phyloP scores from a whole-genome alignment of 2,888 invertebrate genomes.

The Eupithecia subfuscata region DNA sequence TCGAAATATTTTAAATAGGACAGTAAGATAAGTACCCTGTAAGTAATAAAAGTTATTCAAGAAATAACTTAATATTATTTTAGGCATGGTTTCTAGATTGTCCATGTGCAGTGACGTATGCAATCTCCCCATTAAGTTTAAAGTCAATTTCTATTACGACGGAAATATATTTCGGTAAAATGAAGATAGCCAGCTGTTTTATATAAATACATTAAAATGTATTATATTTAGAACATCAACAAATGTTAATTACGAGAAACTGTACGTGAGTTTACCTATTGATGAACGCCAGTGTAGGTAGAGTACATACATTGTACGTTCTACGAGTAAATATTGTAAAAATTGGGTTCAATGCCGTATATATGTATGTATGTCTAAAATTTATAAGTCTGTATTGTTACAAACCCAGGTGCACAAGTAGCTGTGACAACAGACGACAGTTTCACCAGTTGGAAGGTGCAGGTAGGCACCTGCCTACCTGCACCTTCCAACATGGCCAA shows the following conservation, averaged over 20 bases:
- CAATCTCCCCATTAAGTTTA: too few species aligned
- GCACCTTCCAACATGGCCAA: conserved; percentile 41
- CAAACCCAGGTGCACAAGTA: conserved; percentile 2
- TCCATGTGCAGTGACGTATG: too few species aligned
- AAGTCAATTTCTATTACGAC: too few species aligned
- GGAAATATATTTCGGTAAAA: background rate
- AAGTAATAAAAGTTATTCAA: too few species aligned
- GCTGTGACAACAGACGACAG: conserved; percentile 10
- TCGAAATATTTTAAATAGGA: too few species aligned
- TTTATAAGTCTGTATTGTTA: background rate
- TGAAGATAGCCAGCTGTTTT: background rate
- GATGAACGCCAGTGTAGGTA: too few species aligned
- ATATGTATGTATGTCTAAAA: background rate
- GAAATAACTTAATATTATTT: too few species aligned
- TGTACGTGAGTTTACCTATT: background rate
- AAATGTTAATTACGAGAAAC: background rate
- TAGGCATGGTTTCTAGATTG: too few species aligned
- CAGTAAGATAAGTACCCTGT: too few species aligned
- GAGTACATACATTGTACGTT: background rate
- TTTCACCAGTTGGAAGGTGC: too few species aligned
- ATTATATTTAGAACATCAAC: too few species aligned
- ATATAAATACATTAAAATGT: too few species aligned
- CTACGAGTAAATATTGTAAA: background rate
- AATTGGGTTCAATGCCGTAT: background rate
- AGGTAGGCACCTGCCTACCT: conserved; percentile 67